Evolutionary conservation across 2,888 invertebrate genomes (phyloP), one percentile per base, ranked within the genome.

Genomic region (Dryobota labecula): DNA sequence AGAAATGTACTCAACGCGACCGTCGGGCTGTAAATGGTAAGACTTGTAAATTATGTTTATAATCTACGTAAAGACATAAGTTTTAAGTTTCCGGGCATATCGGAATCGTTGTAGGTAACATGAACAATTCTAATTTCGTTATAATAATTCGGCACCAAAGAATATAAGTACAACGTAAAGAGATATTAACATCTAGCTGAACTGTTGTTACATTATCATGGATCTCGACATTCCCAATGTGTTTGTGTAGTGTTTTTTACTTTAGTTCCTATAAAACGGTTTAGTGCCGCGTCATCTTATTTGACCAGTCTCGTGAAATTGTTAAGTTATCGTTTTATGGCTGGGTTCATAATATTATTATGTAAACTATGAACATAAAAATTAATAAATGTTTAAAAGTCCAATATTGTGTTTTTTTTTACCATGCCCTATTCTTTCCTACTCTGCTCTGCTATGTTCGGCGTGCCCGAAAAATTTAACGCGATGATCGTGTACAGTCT

Each of bases 171-270:
- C 87, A 90, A 93, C 91, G 90, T 72, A 63, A 77, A 73, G 74
- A 54, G 61, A 74, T 84, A 79, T 63, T 58, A 76, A 78, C 73
- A 79, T 73, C 85, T 73, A 65, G 79, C 80, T 83, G 67, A 76
- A 78, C 86, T 86, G 85, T 87, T 87, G 83, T 78, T 83, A 85
- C 84, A 84, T 87, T 86, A 85, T 86, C 86, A 88, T 90, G 89
- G 93, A 94, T 94, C 93, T 95, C 94, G 91, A 94, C 95, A 94
- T 95, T 95, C 94, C 95, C 89, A 87, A 88, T 92, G 87, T 91
- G 87, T 89, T 88, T 89, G 88, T 91, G 89, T 87, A 88, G 85
- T 78, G 73, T 81, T 85, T 86, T 87, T 83, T 87, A 84, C 87
- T 87, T 90, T 90, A 91, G 90, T 87, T 87, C 86, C 87, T 87